Evolutionary conservation across 1,140 invertebrate species (phyloP).

Genomic region (Bombus turneri): DNA sequence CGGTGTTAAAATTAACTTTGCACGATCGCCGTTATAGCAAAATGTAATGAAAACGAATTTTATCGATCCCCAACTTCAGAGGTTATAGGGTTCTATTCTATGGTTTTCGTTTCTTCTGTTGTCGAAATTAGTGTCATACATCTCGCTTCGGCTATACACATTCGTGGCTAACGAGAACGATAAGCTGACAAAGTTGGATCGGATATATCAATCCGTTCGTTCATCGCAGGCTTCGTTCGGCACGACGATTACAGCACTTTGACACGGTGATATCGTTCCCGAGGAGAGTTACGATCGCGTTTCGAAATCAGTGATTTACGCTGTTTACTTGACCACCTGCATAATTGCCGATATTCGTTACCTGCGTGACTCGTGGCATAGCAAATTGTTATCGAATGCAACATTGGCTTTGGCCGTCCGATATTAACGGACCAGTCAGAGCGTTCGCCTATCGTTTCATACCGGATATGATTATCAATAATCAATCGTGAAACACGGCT

Average conservation of each 20-base stretch:
- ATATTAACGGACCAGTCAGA: neutral
- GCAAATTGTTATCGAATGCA: constrained; percentile 22
- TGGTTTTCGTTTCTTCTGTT: too few species aligned
- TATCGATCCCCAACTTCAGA: too few species aligned
- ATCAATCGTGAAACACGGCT: too few species aligned
- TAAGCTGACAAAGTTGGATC: neutral
- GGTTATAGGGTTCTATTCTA: too few species aligned
- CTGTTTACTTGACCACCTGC: constrained; percentile 30
- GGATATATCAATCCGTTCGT: neutral
- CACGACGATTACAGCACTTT: neutral
- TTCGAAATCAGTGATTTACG: constrained; percentile 23
- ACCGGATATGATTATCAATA: neutral
- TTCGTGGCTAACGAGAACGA: neutral
- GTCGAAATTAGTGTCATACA: neutral
- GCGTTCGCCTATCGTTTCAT: neutral
- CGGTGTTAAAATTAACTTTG: neutral
- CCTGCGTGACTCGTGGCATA: neutral
- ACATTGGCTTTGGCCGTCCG: too few species aligned
- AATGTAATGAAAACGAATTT: neutral
- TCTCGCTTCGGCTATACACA: neutral
- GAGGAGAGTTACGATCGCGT: neutral
- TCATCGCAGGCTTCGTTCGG: neutral
- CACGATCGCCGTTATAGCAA: neutral
- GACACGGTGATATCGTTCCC: neutral
- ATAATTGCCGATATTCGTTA: constrained; percentile 29